Evolutionary conservation across 2,888 invertebrate genomes (phyloP).

Genomic region (Lycophotia porphyrea): DNA sequence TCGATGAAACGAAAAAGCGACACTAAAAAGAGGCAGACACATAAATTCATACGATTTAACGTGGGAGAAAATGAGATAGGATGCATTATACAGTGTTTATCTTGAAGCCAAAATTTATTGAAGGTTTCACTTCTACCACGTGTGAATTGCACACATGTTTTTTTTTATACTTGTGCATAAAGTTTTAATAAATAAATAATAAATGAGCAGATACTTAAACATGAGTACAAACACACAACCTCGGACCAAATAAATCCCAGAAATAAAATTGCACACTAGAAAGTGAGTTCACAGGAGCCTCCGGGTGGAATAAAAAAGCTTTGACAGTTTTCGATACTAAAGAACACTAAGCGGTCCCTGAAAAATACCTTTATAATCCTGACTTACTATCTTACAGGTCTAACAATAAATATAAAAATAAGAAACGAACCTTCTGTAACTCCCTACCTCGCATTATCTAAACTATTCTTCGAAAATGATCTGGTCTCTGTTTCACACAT

Average conservation of each 20-base stretch:
- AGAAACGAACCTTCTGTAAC: slow-evolving; percentile 28
- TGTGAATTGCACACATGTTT: no score
- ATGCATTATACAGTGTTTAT: no score
- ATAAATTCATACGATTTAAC: no score
- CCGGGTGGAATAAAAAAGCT: not conserved
- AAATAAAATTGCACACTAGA: not conserved
- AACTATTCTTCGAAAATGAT: slow-evolving; percentile 61
- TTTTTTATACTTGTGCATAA: no score
- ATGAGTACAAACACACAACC: not conserved
- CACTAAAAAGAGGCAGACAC: no score
- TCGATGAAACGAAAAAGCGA: no score
- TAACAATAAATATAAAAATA: not conserved
- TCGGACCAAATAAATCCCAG: not conserved
- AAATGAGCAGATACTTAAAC: not conserved
- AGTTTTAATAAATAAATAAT: no score
- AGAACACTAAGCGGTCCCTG: not conserved
- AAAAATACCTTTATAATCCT: not conserved
- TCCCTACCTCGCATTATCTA: slow-evolving; percentile 5
- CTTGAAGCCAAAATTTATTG: no score
- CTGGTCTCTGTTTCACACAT: slow-evolving; percentile 42
- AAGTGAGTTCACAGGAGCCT: not conserved
- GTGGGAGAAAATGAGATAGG: no score
- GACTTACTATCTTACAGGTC: not conserved
- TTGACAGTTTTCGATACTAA: not conserved
- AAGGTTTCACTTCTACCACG: no score